Evolutionary conservation across 2,888 invertebrate genomes (phyloP).

Genomic region (Pristionchus fissidentatus): DNA sequence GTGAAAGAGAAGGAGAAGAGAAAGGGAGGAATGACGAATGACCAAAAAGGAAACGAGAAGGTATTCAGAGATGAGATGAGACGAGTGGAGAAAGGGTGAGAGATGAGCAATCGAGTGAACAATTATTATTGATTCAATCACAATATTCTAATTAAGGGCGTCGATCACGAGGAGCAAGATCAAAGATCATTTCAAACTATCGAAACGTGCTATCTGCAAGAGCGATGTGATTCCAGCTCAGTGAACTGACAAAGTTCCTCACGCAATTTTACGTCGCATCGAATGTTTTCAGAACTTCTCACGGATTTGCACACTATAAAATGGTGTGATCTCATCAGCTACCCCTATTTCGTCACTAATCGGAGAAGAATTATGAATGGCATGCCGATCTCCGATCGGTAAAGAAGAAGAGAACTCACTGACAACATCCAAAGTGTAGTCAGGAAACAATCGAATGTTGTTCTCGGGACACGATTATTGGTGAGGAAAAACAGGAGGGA

Average conservation of each 20-base stretch:
- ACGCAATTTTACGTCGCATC: too few relatives aligned
- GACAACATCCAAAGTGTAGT: constrained; percentile 35
- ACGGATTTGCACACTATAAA: too few relatives aligned
- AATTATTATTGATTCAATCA: not conserved
- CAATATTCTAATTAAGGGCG: too few relatives aligned
- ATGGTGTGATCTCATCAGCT: too few relatives aligned
- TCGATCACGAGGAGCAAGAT: too few relatives aligned
- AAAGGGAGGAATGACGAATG: constrained; percentile 17
- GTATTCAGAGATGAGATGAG: constrained; percentile 31
- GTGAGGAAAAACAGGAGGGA: not conserved
- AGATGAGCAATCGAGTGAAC: not conserved
- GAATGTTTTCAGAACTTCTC: too few relatives aligned
- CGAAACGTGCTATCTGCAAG: too few relatives aligned
- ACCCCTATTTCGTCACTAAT: too few relatives aligned
- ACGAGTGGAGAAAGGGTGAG: constrained; percentile 1
- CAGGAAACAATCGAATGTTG: constrained; percentile 37
- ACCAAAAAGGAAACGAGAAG: constrained; percentile 12
- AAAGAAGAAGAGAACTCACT: not conserved
- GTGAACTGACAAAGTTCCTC: too few relatives aligned
- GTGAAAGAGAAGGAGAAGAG: not conserved
- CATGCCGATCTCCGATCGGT: not conserved
- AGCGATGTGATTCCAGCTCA: too few relatives aligned
- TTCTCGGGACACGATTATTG: constrained; percentile 34
- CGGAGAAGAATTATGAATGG: too few relatives aligned
- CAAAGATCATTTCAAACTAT: too few relatives aligned